These are phyloP conservation scores for Cybosia mesomella DNA, from an alignment of 2,888 invertebrate genomes.

Conservation along the genomic window DNA sequence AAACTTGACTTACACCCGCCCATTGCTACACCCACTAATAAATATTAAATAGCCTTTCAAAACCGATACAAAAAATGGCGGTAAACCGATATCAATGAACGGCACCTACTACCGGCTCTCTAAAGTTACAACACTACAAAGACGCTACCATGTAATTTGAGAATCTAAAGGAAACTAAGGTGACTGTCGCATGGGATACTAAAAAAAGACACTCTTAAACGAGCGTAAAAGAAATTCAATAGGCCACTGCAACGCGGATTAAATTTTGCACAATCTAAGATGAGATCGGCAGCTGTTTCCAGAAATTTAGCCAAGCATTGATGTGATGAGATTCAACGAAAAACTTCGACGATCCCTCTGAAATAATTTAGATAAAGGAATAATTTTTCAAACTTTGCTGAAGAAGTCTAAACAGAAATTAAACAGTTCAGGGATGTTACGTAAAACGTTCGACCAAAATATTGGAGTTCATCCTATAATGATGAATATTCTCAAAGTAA, in stretches of 20 bases:
- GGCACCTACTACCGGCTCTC: constrained; percentile 67
- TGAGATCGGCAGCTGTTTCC: constrained; percentile 81
- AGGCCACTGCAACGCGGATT: constrained; percentile 79
- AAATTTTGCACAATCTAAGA: constrained; percentile 84
- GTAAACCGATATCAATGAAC: constrained; percentile 73
- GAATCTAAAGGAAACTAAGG: constrained; percentile 79
- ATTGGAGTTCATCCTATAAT: constrained; percentile 1
- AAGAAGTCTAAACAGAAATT: constrained; percentile 30
- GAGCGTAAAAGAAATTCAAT: constrained; percentile 83
- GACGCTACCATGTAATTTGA: constrained; percentile 84
- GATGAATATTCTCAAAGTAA: constrained; percentile 53
- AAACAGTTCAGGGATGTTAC: constrained; percentile 32
- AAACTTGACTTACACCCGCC: constrained; percentile 74
- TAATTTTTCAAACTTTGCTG: constrained; percentile 32
- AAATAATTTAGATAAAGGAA: constrained; percentile 57
- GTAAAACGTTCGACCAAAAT: constrained; percentile 29
- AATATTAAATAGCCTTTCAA: constrained; percentile 58
- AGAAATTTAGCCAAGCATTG: constrained; percentile 73
- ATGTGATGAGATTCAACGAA: constrained; percentile 69
- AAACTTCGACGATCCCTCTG: constrained; percentile 57
- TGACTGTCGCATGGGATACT: constrained; percentile 79
- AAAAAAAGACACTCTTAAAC: constrained; percentile 79
- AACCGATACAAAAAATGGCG: constrained; percentile 58
- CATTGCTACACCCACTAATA: constrained; percentile 72
- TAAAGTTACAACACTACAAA: constrained; percentile 76